These are phyloP conservation scores for Sclerurus mexicanus DNA, from an alignment of 2,113 vertebrate species.

Conservation along the genomic window DNA sequence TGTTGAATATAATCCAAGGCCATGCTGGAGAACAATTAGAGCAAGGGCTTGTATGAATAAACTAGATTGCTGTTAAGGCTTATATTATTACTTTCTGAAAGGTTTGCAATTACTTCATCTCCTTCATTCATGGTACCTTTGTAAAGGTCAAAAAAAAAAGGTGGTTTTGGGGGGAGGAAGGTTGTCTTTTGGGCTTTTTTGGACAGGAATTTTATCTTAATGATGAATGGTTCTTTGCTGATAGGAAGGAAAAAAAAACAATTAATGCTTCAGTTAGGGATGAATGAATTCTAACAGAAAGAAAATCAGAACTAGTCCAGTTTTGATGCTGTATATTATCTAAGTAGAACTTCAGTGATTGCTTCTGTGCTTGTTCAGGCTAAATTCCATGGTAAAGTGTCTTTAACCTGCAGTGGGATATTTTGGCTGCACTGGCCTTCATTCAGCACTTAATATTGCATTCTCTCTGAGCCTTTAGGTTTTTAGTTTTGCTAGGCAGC, in stretches of 20 bases:
- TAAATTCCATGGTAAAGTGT: neutral
- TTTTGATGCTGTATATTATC: neutral
- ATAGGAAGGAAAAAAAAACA: neutral
- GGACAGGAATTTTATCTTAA: neutral
- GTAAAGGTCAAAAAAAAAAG: constrained; percentile 21
- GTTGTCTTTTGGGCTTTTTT: neutral
- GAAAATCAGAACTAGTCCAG: neutral
- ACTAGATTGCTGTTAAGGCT: constrained; percentile 18
- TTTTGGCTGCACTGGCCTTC: neutral
- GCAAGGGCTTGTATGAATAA: constrained; percentile 36
- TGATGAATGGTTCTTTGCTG: constrained; percentile 18
- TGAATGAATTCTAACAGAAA: constrained; percentile 1
- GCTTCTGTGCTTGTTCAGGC: neutral
- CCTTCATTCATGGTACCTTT: constrained; percentile 29
- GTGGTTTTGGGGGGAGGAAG: neutral
- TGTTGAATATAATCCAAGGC: constrained; percentile 4
- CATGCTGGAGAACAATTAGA: constrained; percentile 33
- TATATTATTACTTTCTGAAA: constrained; percentile 34
- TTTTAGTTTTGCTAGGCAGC: neutral
- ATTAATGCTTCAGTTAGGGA: constrained; percentile 9
- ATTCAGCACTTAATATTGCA: neutral
- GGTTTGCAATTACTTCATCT: constrained; percentile 49
- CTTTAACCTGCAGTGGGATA: neutral
- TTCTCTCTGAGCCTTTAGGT: neutral
- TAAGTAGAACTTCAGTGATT: neutral